Conservation (phyloP, 2,797 vertebrate genomes). For the Phoeniculus purpureus region DNA sequence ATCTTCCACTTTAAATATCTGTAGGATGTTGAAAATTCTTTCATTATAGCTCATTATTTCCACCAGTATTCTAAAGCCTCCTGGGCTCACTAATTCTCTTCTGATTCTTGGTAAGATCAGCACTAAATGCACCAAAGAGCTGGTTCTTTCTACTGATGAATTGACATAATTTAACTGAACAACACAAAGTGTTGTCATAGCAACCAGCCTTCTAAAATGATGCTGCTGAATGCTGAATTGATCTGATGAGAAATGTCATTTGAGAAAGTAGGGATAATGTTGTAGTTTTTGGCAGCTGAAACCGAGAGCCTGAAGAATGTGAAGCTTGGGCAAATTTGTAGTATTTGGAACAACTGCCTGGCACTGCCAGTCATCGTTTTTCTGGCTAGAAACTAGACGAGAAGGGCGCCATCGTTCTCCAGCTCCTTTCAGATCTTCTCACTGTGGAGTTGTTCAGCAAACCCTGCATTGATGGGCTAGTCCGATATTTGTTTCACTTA, state of each 20-base stretch:
- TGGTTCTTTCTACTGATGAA: neutral
- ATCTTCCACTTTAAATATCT: conserved; percentile 23
- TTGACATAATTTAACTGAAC: conserved; percentile 19
- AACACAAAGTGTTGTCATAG: conserved; percentile 38
- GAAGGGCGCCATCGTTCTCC: neutral
- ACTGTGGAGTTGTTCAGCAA: neutral
- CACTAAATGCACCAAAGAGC: neutral
- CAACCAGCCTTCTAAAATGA: conserved; percentile 33
- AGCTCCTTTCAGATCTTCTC: neutral
- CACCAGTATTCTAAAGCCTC: neutral
- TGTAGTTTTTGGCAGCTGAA: conserved; percentile 37
- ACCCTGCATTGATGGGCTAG: neutral
- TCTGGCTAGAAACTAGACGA: neutral
- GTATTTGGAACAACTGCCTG: conserved; percentile 6
- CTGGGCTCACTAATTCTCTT: neutral
- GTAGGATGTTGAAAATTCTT: conserved; percentile 33
- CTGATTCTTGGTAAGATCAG: neutral
- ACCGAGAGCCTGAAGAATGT: conserved; percentile 11
- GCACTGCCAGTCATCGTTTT: neutral
- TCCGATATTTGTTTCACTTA: neutral
- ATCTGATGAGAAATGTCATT: conserved; percentile 54
- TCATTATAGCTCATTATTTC: conserved; percentile 10
- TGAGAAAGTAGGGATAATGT: neutral
- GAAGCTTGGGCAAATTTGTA: neutral
- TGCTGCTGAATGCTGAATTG: conserved; percentile 42